Evolutionary conservation across 2,888 invertebrate genomes (phyloP), one percentile per base, ranked within the genome.

Genomic region (Drosophila subsilvestris): DNA sequence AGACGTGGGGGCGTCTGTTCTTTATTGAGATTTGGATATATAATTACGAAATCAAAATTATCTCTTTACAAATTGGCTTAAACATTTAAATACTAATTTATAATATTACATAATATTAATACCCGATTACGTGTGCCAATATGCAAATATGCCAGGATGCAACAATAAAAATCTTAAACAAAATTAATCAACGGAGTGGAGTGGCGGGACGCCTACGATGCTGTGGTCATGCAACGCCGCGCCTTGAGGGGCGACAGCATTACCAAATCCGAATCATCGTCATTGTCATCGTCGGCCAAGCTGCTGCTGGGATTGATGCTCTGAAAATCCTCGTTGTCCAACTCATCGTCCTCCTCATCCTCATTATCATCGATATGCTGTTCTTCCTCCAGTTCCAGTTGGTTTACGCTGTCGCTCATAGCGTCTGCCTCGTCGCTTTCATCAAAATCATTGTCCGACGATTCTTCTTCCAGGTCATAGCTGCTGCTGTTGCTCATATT

Each of bases 301-400:
- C 68, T 55, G 50, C 68, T 55, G 50, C 57, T 73, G 45, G 76
- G 70, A 51, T 76, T 76, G 10, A 83, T 80, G 56, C 66, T 80
- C 0, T 75, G 69, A 18, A 83, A 83, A 61, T 83, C 83, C 1
- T 83, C 83, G 32, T 45, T 74, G 44, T 86, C 83, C 20, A 83
- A 60, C 12, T 77, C 49, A 54, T 74, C 68, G 14, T 82, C 70
- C 9, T 72, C 63, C 7, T 70, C 72, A n/a, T 53, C 55, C 3
- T 45, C 63, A 43, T 20, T 45, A n/a, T 17, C 49, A n/a, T 32
- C 32, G 18, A 20, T 47, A n/a, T 17, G 10, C 17, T 55, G 76
- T 18, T 72, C 78, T 12, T 62, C 72, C 14, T 76, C 70, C 12
- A 29, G 29, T 6, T 63, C 60, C 32, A n/a, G 22, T 7, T 9